phyloP scores from a whole-genome alignment of 2,888 invertebrate genomes.

The Orthonychiurus folsomi region DNA sequence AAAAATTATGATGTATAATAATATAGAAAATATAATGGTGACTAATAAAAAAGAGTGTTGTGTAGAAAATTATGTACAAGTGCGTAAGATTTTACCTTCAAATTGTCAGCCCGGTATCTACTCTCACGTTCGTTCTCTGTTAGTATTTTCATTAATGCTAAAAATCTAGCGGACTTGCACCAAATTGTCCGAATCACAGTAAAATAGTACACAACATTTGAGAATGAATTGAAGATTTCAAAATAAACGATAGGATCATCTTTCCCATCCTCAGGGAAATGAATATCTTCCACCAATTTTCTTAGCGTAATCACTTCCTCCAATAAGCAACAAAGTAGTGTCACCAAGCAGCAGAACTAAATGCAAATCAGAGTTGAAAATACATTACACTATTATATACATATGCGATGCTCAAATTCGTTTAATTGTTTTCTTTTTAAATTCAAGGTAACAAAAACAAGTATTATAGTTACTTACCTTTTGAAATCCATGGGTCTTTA shows the following conservation, averaged over 20 bases:
- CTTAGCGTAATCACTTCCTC: constrained; percentile 5
- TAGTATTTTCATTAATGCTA: constrained; percentile 7
- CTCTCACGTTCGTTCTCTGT: constrained; percentile 1
- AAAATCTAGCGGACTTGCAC: constrained; percentile 7
- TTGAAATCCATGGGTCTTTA: not conserved
- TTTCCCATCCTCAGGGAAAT: not conserved
- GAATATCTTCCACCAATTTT: not conserved
- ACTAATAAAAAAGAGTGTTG: too few relatives aligned
- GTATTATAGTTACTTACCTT: constrained; percentile 5
- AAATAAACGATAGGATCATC: constrained; percentile 9
- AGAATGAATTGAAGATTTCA: constrained; percentile 8
- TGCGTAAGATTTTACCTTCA: too few relatives aligned
- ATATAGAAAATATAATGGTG: too few relatives aligned
- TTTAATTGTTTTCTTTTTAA: too few relatives aligned
- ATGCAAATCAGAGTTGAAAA: too few relatives aligned
- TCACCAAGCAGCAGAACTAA: not conserved
- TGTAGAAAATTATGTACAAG: too few relatives aligned
- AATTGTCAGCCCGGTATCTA: too few relatives aligned
- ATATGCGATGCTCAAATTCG: too few relatives aligned
- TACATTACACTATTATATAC: too few relatives aligned
- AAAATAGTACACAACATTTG: constrained; percentile 12
- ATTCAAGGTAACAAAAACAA: too few relatives aligned
- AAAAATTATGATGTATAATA: too few relatives aligned
- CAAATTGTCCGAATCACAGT: constrained; percentile 8
- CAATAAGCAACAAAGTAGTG: not conserved